These are phyloP conservation scores for Tyto alba DNA, from an alignment of 2,113 vertebrate species.

Conservation along the genomic window DNA sequence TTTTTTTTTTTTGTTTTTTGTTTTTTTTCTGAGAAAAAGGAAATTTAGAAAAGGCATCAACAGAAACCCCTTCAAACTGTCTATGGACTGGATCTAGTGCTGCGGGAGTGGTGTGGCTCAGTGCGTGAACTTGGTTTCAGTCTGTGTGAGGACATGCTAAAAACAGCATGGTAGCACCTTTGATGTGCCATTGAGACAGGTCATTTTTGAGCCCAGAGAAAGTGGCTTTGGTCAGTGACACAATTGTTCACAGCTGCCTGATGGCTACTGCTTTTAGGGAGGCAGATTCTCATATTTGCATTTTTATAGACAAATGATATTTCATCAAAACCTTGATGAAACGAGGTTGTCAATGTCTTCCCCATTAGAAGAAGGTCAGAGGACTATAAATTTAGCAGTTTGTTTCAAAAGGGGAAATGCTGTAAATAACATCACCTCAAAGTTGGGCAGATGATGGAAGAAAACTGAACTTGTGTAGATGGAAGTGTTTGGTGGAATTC, in stretches of 20 bases:
- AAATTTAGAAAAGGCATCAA: background rate
- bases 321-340: background rate
- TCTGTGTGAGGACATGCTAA: fast-evolving
- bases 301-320: background rate
- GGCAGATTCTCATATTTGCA: fast-evolving
- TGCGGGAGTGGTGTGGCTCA: background rate
- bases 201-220: background rate
- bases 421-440: background rate
- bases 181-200: fast-evolving
- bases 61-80: background rate
- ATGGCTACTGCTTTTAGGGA: background rate
- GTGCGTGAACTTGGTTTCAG: fast-evolving
- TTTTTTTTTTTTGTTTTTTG: background rate
- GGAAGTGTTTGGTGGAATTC: background rate
- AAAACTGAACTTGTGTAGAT: background rate
- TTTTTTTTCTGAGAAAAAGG: background rate
- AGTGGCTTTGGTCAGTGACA: fast-evolving
- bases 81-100: background rate
- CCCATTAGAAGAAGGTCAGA: background rate
- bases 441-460: background rate
- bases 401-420: background rate
- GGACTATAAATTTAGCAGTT: background rate
- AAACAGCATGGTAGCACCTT: fast-evolving
- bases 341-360: background rate
- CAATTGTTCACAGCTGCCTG: background rate